Conservation (phyloP, 2,888 invertebrate species). For the Athalia rosae region DNA sequence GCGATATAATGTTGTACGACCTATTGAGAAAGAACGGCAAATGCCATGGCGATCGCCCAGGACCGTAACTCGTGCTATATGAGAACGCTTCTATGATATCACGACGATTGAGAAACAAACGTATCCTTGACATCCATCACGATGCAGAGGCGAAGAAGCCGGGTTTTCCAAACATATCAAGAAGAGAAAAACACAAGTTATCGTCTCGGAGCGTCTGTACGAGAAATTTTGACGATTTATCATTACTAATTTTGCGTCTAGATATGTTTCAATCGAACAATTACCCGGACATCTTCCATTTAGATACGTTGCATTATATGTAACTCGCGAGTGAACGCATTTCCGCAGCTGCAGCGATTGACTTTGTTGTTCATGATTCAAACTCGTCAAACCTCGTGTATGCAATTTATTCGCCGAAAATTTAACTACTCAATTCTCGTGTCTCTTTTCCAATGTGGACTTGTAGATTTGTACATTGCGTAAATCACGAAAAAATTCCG, state of each 20-base stretch:
- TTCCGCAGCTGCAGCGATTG: too few species aligned
- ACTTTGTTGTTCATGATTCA: too few species aligned
- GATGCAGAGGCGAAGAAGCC: slow-evolving; percentile 9
- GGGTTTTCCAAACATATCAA: background rate
- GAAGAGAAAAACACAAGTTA: background rate
- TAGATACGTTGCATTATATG: too few species aligned
- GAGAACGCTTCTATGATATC: background rate
- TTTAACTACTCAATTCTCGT: too few species aligned
- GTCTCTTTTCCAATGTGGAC: too few species aligned
- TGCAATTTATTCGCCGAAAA: too few species aligned
- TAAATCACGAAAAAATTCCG: too few species aligned
- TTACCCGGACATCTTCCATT: too few species aligned
- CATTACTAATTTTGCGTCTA: background rate
- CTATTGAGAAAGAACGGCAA: slow-evolving; percentile 68
- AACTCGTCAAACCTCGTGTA: too few species aligned
- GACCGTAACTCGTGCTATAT: background rate
- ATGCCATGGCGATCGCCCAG: slow-evolving; percentile 50
- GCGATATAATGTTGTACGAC: slow-evolving; percentile 52
- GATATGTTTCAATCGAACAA: too few species aligned
- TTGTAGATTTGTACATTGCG: too few species aligned
- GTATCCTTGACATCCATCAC: background rate
- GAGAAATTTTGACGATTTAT: background rate
- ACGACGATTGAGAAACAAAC: background rate
- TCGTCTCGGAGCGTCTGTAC: slow-evolving; percentile 9
- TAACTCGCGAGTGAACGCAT: too few species aligned